Conservation (phyloP, 2,888 invertebrate genomes). For the Arge pagana region DNA sequence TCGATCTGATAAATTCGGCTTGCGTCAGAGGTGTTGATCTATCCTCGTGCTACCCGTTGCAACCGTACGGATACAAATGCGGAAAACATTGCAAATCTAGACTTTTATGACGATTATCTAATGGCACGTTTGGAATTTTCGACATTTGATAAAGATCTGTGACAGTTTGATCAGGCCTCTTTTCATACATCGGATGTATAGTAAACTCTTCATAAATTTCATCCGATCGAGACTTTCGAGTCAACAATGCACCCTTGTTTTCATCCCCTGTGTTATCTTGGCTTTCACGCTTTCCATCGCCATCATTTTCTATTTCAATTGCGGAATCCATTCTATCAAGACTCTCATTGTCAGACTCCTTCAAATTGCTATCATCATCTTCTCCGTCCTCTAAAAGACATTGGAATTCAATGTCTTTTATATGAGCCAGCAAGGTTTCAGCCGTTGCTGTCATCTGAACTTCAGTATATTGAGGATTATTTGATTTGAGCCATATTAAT, state of each 20-base stretch:
- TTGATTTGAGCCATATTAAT: not conserved
- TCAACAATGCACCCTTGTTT: not conserved
- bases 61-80: conserved; percentile 31
- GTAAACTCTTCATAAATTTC: conserved; percentile 10
- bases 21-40: conserved; percentile 29
- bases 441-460: conserved; percentile 34
- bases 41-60: conserved; percentile 32
- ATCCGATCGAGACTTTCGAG: conserved; percentile 7
- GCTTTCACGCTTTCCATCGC: not conserved
- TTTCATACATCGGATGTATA: conserved; percentile 28
- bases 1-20: conserved; percentile 32
- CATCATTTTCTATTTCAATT: not conserved
- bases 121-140: conserved; percentile 30
- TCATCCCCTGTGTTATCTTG: not conserved
- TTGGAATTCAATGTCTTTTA: not conserved
- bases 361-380: not conserved
- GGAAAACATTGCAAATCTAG: conserved; percentile 37
- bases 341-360: too few species aligned
- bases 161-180: conserved; percentile 22
- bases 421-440: conserved; percentile 17
- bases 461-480: conserved; percentile 38
- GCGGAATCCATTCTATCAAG: not conserved
- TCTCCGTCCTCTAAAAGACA: not conserved
- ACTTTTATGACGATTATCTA: conserved; percentile 31
- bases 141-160: conserved; percentile 35